Conservation (phyloP, 1,140 invertebrate species). For the Dufourea novaeangliae region DNA sequence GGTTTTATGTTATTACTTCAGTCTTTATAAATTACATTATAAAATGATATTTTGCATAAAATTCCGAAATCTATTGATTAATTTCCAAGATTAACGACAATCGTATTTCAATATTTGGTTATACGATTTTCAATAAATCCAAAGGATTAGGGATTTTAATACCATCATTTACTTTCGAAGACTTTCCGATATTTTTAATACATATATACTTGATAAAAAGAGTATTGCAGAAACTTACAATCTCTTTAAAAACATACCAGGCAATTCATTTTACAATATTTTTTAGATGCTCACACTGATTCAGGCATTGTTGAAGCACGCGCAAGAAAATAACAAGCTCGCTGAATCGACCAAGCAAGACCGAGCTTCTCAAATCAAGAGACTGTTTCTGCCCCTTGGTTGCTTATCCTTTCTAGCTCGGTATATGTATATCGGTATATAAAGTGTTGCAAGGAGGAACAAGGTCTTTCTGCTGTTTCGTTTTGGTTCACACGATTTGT, state of each 20-base stretch:
- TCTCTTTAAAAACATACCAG: background rate
- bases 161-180: too few species aligned
- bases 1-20: too few species aligned
- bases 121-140: too few species aligned
- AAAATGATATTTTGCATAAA: too few species aligned
- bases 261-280: background rate
- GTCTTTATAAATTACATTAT: too few species aligned
- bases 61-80: too few species aligned
- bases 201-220: too few species aligned
- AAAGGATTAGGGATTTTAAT: too few species aligned
- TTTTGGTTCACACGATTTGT: constrained; percentile 64
- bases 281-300: background rate
- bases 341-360: constrained; percentile 19
- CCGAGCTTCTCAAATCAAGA: constrained; percentile 33
- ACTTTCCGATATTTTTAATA: too few species aligned
- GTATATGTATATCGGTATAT: constrained; percentile 5
- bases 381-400: constrained; percentile 18
- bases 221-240: background rate
- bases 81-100: too few species aligned
- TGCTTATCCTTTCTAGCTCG: constrained; percentile 16
- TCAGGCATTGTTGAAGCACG: constrained; percentile 2
- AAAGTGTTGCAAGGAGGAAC: constrained; percentile 18
- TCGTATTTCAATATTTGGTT: too few species aligned
- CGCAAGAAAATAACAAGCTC: constrained; percentile 28
- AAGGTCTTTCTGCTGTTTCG: constrained; percentile 20